Evolutionary conservation across 2,888 invertebrate species (phyloP).

Genomic region (Drosophila formosana): DNA sequence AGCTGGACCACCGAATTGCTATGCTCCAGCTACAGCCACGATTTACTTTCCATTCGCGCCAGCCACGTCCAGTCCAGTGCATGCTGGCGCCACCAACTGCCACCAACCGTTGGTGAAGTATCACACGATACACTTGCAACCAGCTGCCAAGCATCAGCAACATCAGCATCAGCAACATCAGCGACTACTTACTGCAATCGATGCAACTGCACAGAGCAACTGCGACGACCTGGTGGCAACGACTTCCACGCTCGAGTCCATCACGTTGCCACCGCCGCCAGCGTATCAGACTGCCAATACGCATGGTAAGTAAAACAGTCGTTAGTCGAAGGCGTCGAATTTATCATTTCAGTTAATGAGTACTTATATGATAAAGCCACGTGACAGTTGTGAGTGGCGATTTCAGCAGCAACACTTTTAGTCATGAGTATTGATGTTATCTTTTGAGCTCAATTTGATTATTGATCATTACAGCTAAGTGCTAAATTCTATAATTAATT

Average conservation of each 20-base stretch:
- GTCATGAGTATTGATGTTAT: too few species aligned
- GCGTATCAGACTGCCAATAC: conserved; percentile 85
- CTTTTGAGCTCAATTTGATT: too few species aligned
- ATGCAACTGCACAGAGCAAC: conserved; percentile 19
- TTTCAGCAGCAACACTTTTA: too few species aligned
- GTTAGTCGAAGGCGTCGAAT: not conserved
- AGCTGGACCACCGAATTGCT: conserved; percentile 72
- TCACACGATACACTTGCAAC: conserved; percentile 85
- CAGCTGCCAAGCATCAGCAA: conserved; percentile 62
- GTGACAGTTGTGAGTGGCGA: too few species aligned
- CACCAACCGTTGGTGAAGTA: conserved; percentile 84
- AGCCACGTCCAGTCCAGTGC: conserved; percentile 40
- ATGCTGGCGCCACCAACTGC: conserved; percentile 40
- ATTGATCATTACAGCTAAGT: too few species aligned
- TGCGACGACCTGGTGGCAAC: conserved; percentile 44
- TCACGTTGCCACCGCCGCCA: conserved; percentile 83
- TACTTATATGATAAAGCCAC: not conserved
- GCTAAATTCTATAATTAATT: too few species aligned
- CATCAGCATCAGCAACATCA: conserved; percentile 45
- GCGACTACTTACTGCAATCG: conserved; percentile 54
- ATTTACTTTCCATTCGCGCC: conserved; percentile 84
- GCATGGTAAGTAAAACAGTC: conserved; percentile 79
- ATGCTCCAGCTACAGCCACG: conserved; percentile 81
- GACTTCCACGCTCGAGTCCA: conserved; percentile 59
- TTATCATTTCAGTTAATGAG: not conserved